phyloP scores from a whole-genome alignment of 2,888 invertebrate genomes.

The Drosophila ezoana region DNA sequence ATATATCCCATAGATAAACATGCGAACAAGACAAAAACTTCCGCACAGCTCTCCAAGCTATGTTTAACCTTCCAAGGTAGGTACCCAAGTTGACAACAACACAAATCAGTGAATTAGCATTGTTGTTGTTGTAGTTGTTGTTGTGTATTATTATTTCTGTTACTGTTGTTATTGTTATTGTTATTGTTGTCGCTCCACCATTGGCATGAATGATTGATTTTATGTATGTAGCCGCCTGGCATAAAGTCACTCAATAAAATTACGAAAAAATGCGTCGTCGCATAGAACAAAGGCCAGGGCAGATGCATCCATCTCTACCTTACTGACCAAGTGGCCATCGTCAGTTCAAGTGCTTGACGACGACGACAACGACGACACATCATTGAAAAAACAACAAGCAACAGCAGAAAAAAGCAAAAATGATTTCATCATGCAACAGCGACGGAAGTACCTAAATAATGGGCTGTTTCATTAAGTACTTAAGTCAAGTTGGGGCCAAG shows the following conservation, averaged over 20 bases:
- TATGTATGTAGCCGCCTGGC: slow-evolving; percentile 73
- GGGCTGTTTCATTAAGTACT: slow-evolving; percentile 50
- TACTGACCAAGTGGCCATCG: slow-evolving; percentile 70
- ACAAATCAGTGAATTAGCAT: slow-evolving; percentile 48
- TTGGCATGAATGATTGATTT: slow-evolving; percentile 73
- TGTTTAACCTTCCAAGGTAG: slow-evolving; percentile 63
- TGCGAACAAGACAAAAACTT: slow-evolving; percentile 59
- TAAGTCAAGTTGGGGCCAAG: slow-evolving; percentile 25
- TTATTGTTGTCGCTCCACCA: slow-evolving; percentile 35
- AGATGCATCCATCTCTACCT: slow-evolving; percentile 64
- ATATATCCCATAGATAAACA: slow-evolving; percentile 74
- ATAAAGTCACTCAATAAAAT: slow-evolving; percentile 79
- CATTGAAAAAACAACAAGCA: slow-evolving; percentile 42
- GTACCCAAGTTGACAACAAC: slow-evolving; percentile 45
- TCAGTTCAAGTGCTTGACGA: slow-evolving; percentile 55
- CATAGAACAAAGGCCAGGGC: slow-evolving; percentile 69
- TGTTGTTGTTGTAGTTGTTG: slow-evolving; percentile 37
- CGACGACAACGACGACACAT: slow-evolving; percentile 52
- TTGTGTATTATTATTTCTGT: slow-evolving; percentile 10
- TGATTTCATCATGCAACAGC: slow-evolving; percentile 63
- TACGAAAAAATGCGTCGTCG: slow-evolving; percentile 73
- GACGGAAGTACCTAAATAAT: slow-evolving; percentile 64
- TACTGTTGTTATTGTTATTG: slow-evolving; percentile 29
- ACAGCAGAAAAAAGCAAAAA: slow-evolving; percentile 18
- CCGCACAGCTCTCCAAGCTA: slow-evolving; percentile 46